Conservation (phyloP, 2,888 invertebrate species). For the Formica aserva region DNA sequence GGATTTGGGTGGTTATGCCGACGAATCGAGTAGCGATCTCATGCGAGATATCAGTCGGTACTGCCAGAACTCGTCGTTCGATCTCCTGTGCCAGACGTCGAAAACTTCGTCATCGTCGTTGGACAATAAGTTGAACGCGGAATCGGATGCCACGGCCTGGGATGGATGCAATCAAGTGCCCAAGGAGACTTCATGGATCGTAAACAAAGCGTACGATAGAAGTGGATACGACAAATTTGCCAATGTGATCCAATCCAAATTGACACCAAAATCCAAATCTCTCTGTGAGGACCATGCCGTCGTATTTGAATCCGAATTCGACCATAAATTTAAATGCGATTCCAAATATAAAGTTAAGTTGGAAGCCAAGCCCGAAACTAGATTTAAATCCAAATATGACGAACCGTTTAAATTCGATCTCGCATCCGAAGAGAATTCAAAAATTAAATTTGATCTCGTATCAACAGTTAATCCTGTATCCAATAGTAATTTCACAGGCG, state of each 20-base stretch:
- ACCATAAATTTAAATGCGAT: neutral
- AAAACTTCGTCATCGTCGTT: slow-evolving; percentile 17
- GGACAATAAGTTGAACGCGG: neutral
- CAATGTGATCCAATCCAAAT: slow-evolving; percentile 16
- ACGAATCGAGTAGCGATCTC: slow-evolving; percentile 93
- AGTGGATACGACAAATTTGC: slow-evolving; percentile 6
- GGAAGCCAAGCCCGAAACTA: slow-evolving; percentile 12
- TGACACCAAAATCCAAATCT: neutral
- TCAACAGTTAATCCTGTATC: slow-evolving; percentile 10
- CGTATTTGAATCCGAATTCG: neutral
- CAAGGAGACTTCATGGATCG: slow-evolving; percentile 40
- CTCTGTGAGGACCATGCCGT: neutral
- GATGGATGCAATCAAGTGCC: slow-evolving; percentile 24
- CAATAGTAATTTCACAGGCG: neutral
- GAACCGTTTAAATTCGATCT: slow-evolving; percentile 15
- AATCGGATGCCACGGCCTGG: slow-evolving; percentile 22
- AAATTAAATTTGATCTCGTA: slow-evolving; percentile 8
- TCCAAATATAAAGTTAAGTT: slow-evolving; percentile 11
- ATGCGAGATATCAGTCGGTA: slow-evolving; percentile 91
- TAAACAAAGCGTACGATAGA: slow-evolving; percentile 28
- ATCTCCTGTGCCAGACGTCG: slow-evolving; percentile 62
- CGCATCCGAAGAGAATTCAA: slow-evolving; percentile 18
- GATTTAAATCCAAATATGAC: slow-evolving; percentile 26
- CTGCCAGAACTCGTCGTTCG: slow-evolving; percentile 82
- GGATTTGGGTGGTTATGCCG: slow-evolving; percentile 92